A percentile compares a stretch with the other conserved stretches of the same genome.
These are phyloP conservation scores for Poecilia gillii DNA, from an alignment of 2,797 vertebrate species.

Conservation along the genomic window DNA sequence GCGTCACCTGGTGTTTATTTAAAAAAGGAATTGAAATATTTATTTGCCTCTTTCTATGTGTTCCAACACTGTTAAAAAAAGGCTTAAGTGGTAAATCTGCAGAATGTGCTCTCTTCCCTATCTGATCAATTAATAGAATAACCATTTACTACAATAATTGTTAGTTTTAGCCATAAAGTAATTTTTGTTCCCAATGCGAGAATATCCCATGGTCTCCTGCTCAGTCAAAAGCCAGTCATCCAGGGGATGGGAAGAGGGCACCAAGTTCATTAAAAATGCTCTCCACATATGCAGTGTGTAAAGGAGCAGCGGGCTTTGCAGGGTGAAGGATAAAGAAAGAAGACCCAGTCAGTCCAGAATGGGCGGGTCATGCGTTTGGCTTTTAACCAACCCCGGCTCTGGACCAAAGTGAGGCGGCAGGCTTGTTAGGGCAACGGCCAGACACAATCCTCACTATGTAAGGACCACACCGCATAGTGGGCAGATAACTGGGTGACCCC, in stretches of 20 bases:
- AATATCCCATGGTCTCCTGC: background rate
- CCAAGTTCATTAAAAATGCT: background rate
- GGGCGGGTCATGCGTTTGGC: constrained; percentile 62
- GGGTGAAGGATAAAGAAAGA: constrained; percentile 24
- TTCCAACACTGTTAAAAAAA: too few species aligned
- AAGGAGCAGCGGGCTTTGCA: background rate
- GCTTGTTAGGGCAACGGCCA: constrained; percentile 79
- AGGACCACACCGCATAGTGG: constrained; percentile 72
- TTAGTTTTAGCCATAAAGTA: too few species aligned
- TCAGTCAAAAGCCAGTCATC: background rate
- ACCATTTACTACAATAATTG: too few species aligned
- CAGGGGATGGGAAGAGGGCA: background rate
- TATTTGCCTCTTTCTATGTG: too few species aligned
- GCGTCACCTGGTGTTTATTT: too few species aligned
- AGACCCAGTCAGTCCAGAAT: constrained; percentile 13
- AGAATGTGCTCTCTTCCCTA: too few species aligned
- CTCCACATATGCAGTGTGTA: background rate
- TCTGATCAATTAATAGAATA: too few species aligned
- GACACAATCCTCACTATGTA: constrained; percentile 82
- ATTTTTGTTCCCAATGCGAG: background rate
- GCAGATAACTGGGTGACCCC: constrained; percentile 76
- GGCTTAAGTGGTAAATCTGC: too few species aligned
- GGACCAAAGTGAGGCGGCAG: constrained; percentile 30
- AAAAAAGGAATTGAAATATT: too few species aligned
- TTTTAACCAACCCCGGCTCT: constrained; percentile 38